Evolutionary conservation across 2,888 invertebrate genomes (phyloP).

Genomic region (Hesperia comma): DNA sequence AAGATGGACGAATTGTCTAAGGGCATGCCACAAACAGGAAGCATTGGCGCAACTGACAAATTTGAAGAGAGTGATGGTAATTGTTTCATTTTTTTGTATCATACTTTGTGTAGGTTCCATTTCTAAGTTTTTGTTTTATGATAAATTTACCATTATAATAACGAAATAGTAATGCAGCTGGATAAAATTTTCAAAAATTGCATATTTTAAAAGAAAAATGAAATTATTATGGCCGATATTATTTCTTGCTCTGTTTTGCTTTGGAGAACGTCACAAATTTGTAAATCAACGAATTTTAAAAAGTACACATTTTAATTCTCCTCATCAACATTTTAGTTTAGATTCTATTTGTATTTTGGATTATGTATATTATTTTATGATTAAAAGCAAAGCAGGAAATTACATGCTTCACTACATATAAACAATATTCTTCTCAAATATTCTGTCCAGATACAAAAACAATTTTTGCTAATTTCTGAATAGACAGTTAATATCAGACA

Average conservation of each 20-base stretch:
- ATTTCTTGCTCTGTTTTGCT: neutral
- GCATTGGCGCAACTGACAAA: slow-evolving; percentile 80
- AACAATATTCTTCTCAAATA: too few relatives aligned
- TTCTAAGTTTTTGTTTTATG: neutral
- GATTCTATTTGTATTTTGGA: too few relatives aligned
- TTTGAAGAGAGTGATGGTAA: slow-evolving; percentile 79
- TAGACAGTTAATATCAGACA: too few relatives aligned
- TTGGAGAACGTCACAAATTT: too few relatives aligned
- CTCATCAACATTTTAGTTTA: too few relatives aligned
- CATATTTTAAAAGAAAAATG: neutral
- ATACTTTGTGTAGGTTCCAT: slow-evolving; percentile 1
- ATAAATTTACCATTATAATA: neutral
- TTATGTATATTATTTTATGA: too few relatives aligned
- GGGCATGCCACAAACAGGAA: slow-evolving; percentile 84
- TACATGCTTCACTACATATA: too few relatives aligned
- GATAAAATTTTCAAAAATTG: neutral
- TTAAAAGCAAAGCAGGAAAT: too few relatives aligned
- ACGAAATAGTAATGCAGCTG: neutral
- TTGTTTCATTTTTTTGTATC: slow-evolving; percentile 45
- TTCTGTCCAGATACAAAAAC: too few relatives aligned
- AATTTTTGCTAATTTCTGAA: too few relatives aligned
- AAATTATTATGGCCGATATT: neutral
- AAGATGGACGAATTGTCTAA: slow-evolving; percentile 84
- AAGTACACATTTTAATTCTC: too few relatives aligned
- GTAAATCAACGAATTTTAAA: too few relatives aligned